These are phyloP conservation scores for Betta splendens DNA, from an alignment of 2,797 vertebrate genomes.

Conservation along the genomic window DNA sequence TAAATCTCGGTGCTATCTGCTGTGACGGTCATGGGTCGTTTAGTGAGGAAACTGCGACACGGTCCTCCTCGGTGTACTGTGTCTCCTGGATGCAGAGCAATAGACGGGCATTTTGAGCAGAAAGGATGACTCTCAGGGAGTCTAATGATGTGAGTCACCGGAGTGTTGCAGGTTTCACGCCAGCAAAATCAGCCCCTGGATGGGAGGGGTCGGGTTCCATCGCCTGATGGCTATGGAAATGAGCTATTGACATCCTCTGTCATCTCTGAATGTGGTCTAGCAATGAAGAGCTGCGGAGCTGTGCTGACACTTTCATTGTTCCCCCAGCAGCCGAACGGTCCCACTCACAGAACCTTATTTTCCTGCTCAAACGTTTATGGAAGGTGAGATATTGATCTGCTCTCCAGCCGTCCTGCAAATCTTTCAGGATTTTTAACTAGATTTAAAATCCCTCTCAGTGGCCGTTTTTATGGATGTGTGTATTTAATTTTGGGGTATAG, in stretches of 20 bases:
- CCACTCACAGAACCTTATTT: slow-evolving; percentile 38
- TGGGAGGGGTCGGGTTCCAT: slow-evolving; percentile 27
- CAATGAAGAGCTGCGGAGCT: slow-evolving; percentile 59
- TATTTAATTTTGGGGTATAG: slow-evolving; percentile 14
- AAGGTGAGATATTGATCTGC: slow-evolving; percentile 53
- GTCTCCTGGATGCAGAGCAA: slow-evolving; percentile 25
- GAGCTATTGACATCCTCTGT: slow-evolving; percentile 70
- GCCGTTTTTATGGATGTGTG: not conserved
- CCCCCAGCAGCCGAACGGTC: slow-evolving; percentile 55
- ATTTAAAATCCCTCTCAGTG: slow-evolving; percentile 19
- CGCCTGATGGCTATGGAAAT: slow-evolving; percentile 69
- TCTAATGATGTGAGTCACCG: slow-evolving; percentile 71
- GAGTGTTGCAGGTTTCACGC: slow-evolving; percentile 67
- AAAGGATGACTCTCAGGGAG: slow-evolving; percentile 59
- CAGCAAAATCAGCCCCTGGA: slow-evolving; percentile 63
- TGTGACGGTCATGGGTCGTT: slow-evolving; percentile 56
- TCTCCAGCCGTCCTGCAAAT: slow-evolving; percentile 15
- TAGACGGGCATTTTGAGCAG: slow-evolving; percentile 36
- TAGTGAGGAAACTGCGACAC: slow-evolving; percentile 43
- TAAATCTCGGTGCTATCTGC: slow-evolving; percentile 40
- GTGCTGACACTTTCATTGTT: slow-evolving; percentile 65
- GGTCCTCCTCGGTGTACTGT: slow-evolving; percentile 28
- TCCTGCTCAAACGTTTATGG: slow-evolving; percentile 48
- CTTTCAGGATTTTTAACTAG: slow-evolving; percentile 3
- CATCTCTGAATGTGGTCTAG: slow-evolving; percentile 53